Evolutionary conservation across 1,140 invertebrate species (phyloP).

Genomic region (Micrasema longulum): DNA sequence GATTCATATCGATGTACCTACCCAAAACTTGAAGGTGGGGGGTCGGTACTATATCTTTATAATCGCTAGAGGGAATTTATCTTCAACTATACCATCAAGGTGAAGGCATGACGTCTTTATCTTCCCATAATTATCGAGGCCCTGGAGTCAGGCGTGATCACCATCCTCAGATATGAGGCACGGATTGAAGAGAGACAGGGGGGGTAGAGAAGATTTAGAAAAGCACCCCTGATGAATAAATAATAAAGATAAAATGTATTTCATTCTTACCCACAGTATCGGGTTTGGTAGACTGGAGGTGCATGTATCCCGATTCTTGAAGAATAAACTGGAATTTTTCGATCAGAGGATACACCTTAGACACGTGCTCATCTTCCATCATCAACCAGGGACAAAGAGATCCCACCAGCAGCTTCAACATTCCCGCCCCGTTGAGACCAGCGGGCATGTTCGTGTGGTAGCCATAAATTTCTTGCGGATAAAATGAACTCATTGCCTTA

Average conservation of each 20-base stretch:
- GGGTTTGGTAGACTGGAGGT: constrained; percentile 90
- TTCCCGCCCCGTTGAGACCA: constrained; percentile 28
- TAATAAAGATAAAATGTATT: background rate
- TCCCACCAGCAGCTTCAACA: constrained; percentile 56
- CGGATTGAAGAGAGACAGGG: no score
- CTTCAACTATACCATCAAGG: no score
- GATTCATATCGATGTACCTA: no score
- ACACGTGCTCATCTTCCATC: constrained; percentile 68
- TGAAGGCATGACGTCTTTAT: no score
- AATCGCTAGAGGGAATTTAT: no score
- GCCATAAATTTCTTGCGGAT: constrained; percentile 77
- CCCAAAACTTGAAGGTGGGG: no score
- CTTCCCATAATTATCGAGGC: no score
- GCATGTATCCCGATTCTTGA: constrained; percentile 85
- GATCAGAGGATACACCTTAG: constrained; percentile 74
- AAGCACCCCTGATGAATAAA: no score
- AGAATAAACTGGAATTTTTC: constrained; percentile 61
- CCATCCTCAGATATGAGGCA: no score
- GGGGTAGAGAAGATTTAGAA: background rate
- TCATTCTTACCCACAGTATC: constrained; percentile 78
- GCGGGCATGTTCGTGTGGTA: constrained; percentile 58
- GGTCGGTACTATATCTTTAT: no score
- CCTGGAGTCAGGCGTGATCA: no score
- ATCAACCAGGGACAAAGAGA: constrained; percentile 64
- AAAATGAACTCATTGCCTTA: constrained; percentile 72